These are phyloP conservation scores for Rotaria magnacalcarata DNA, from an alignment of 2,888 invertebrate genomes.

Conservation along the genomic window DNA sequence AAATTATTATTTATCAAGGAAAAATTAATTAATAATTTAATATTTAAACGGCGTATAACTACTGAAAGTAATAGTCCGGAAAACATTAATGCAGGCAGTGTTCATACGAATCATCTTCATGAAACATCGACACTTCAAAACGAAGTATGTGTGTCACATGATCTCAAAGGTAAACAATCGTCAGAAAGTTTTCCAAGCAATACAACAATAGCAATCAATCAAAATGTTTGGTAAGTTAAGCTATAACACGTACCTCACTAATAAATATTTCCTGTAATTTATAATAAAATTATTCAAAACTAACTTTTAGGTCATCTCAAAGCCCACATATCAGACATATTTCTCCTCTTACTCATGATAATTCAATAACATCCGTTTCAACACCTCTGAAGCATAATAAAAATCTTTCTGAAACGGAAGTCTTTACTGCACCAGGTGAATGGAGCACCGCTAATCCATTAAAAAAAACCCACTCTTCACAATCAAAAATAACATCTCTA, in stretches of 20 bases:
- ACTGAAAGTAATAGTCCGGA: not conserved
- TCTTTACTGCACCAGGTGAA: not conserved
- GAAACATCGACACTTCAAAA: not conserved
- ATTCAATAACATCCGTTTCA: not conserved
- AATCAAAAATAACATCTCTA: not conserved
- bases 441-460: not conserved
- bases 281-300: not conserved
- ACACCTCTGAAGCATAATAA: not conserved
- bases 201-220: not conserved
- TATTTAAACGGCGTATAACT: not conserved
- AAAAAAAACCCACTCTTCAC: not conserved
- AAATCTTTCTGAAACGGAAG: no score
- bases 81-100: not conserved
- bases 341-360: not conserved
- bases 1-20: not conserved
- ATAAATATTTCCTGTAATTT: no score
- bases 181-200: not conserved
- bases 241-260: no score
- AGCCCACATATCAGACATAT: not conserved
- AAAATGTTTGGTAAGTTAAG: not conserved
- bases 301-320: not conserved
- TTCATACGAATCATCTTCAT: not conserved
- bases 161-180: not conserved
- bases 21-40: not conserved
- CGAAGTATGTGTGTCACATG: not conserved